Evolutionary conservation across 2,797 vertebrate species (phyloP).

Genomic region (Hippoglossus hippoglossus): DNA sequence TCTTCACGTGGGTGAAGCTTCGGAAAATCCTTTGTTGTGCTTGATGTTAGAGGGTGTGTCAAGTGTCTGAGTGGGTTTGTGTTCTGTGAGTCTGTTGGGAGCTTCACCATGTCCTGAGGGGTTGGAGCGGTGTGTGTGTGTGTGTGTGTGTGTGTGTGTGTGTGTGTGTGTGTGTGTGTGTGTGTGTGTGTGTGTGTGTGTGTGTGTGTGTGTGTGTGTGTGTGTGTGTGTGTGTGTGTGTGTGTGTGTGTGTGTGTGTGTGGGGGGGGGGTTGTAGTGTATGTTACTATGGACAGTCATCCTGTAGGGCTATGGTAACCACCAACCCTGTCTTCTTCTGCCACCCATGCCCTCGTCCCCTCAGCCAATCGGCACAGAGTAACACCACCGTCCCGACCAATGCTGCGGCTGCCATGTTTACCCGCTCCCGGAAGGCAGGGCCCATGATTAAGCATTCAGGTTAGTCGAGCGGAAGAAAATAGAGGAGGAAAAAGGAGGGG

Average conservation of each 20-base stretch:
- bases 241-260: too few species aligned
- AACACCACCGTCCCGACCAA: slow-evolving; percentile 69
- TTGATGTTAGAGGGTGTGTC: slow-evolving; percentile 77
- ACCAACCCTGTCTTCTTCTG: slow-evolving; percentile 63
- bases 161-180: slow-evolving; percentile 23
- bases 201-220: too few species aligned
- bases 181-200: slow-evolving; percentile 1
- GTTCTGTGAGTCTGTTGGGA: slow-evolving; percentile 62
- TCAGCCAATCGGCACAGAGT: slow-evolving; percentile 64
- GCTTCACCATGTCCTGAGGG: slow-evolving; percentile 65
- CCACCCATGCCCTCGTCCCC: slow-evolving; percentile 60
- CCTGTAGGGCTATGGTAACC: slow-evolving; percentile 73
- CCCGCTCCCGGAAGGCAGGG: slow-evolving; percentile 74
- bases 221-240: too few species aligned
- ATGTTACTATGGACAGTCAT: slow-evolving; percentile 63
- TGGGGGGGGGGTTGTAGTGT: too few species aligned
- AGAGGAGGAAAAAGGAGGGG: slow-evolving; percentile 32
- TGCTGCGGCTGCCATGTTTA: slow-evolving; percentile 73
- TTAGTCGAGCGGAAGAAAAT: slow-evolving; percentile 76
- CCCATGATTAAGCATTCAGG: slow-evolving; percentile 82
- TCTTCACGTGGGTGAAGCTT: slow-evolving; percentile 35
- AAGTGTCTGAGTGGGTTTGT: slow-evolving; percentile 73
- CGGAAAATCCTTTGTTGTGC: slow-evolving; percentile 71
- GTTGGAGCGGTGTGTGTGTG: slow-evolving; percentile 17
- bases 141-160: slow-evolving; percentile 24